These are phyloP conservation scores for Yponomeuta cagnagella DNA, from an alignment of 2,888 invertebrate genomes.

Conservation along the genomic window DNA sequence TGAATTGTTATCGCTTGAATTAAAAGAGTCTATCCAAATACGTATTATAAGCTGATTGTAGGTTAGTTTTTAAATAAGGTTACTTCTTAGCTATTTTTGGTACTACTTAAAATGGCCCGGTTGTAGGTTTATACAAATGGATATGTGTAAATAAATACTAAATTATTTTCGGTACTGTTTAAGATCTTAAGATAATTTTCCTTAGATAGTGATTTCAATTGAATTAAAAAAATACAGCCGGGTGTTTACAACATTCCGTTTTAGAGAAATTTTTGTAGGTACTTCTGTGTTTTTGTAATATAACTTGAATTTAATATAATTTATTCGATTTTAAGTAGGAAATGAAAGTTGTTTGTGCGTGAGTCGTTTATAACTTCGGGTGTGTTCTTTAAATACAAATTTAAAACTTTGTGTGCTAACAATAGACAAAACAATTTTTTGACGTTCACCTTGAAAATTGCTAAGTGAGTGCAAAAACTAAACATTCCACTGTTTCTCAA, in stretches of 20 bases:
- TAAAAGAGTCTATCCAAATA: conserved; percentile 74
- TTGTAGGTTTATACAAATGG: conserved; percentile 62
- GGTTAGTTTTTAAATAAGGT: conserved; percentile 28
- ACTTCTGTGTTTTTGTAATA: conserved; percentile 38
- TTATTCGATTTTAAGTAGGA: conserved; percentile 63
- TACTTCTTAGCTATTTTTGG: conserved; percentile 39
- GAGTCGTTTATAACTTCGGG: conserved; percentile 51
- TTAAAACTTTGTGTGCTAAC: neutral
- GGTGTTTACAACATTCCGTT: conserved; percentile 52
- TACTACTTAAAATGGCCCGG: conserved; percentile 48
- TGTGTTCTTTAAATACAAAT: conserved; percentile 34
- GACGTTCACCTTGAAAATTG: neutral
- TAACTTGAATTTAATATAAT: conserved; percentile 53
- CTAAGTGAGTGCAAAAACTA: neutral
- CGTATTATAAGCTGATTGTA: conserved; percentile 59
- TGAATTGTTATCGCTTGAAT: conserved; percentile 66
- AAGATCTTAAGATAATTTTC: conserved; percentile 33
- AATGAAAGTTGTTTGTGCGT: conserved; percentile 54
- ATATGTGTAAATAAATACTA: conserved; percentile 67
- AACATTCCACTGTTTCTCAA: neutral
- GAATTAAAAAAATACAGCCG: conserved; percentile 44
- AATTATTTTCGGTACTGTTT: conserved; percentile 41
- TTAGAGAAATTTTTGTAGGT: conserved; percentile 34
- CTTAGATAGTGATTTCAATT: conserved; percentile 49
- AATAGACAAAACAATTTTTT: neutral